Percentiles rank a stretch among this genome's conserved stretches.
Evolutionary conservation across 2,797 vertebrate genomes (phyloP).

Genomic region (Thripadectes ignobilis): DNA sequence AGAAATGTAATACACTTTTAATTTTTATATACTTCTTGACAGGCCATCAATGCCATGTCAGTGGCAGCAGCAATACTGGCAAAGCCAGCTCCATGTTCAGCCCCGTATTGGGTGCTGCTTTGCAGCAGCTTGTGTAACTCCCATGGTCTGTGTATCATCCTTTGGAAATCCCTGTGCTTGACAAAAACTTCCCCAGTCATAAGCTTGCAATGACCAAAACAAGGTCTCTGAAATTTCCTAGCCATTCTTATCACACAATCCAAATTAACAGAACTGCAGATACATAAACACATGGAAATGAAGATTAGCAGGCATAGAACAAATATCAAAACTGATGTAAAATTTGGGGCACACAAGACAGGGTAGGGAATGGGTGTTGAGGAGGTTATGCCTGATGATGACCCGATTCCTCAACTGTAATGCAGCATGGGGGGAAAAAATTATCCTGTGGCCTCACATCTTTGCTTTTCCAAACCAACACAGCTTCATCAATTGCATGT

Average conservation of each 20-base stretch:
- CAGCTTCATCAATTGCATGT: background rate
- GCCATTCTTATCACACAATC: background rate
- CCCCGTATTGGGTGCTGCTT: background rate
- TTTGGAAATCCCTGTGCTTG: background rate
- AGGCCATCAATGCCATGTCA: background rate
- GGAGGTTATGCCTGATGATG: background rate
- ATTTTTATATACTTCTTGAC: background rate
- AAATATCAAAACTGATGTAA: background rate
- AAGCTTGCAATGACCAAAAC: background rate
- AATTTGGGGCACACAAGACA: background rate
- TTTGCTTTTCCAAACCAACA: background rate
- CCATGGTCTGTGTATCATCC: rapidly evolving
- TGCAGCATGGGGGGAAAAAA: background rate
- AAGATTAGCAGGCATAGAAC: background rate
- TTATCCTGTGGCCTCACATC: background rate
- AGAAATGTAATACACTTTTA: background rate
- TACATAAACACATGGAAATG: background rate
- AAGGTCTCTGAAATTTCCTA: background rate
- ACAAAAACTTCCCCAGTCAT: background rate
- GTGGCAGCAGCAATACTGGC: background rate
- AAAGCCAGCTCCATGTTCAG: background rate
- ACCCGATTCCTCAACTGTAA: background rate
- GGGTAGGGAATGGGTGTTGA: background rate
- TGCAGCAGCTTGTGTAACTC: background rate
- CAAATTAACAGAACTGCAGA: background rate